Evolutionary conservation across 2,113 vertebrate species (phyloP), one percentile per base, ranked within the genome.

Genomic region (Scytalopus superciliaris): DNA sequence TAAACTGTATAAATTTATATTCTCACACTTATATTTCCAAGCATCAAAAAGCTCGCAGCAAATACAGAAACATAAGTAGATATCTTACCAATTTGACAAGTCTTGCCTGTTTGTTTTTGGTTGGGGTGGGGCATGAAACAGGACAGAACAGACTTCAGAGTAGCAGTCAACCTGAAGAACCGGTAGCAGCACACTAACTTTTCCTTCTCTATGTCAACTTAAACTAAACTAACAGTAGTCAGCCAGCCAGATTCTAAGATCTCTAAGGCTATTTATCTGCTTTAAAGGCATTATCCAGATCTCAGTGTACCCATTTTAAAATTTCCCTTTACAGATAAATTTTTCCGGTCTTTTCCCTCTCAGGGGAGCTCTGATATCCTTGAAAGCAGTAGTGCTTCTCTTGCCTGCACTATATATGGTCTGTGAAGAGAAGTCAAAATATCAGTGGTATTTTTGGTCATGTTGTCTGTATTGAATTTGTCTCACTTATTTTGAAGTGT

Each of bases 401-500:
- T 63, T 83, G 62, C 11, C 55, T 55, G 50, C 27, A 39, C 84
- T 94, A 79, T 94, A 91, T 69, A 85, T 89, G 75, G 81, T 77
- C 55, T 70, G 52, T 10, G 17, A 42, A 79, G 55, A 73, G 31
- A 89, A 53, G 57, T 73, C 57, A 87, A 79, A 79, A 45, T 67
- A 79, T 62, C 24, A 18, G 22, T 42, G 57, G 53, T 94, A 85
- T 94, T 93, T 95, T 76, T 79, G 84, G 81, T 80, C 33, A 73
- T 0, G 1, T 47, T 56, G 55, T 52, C 76, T 69, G 17, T 53
- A 55, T 56, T 55, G 42, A n/a, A 55, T 91, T 24, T 7, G 18
- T 42, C 57, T 84, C n/a, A n/a, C 8, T 74, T 79, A 56, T 79
- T 93, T 93, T 95, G 35, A 63, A 68, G 23, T n/a, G 13, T 56